phyloP scores from a whole-genome alignment of 1,140 invertebrate genomes.

The Frieseomelitta varia region DNA sequence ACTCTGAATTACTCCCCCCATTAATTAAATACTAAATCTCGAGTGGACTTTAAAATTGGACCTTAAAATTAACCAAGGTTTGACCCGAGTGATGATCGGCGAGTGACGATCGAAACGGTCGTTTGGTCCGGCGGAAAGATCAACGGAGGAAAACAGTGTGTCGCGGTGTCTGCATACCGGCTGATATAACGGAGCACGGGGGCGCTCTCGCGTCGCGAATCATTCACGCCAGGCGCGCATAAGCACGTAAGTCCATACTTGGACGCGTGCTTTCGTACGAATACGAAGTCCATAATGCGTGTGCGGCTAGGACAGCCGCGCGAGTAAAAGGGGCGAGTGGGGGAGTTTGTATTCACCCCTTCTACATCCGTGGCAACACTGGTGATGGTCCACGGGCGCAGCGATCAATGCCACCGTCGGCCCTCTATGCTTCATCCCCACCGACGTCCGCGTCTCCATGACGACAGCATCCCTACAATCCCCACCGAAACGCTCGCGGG shows the following conservation, averaged over 20 bases:
- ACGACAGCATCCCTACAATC: constrained; percentile 77
- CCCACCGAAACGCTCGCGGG: constrained; percentile 52
- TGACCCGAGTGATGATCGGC: no score
- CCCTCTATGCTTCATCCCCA: constrained; percentile 70
- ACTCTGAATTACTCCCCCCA: no score
- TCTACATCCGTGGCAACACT: constrained; percentile 72
- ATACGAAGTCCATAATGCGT: constrained; percentile 72
- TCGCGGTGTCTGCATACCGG: constrained; percentile 64
- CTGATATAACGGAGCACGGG: constrained; percentile 60
- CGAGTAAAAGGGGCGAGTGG: constrained; percentile 49
- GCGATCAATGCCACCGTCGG: constrained; percentile 81
- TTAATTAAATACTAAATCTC: no score
- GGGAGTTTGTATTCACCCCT: constrained; percentile 74
- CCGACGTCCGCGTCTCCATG: constrained; percentile 71
- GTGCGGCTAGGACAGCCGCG: constrained; percentile 45
- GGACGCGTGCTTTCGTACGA: constrained; percentile 72
- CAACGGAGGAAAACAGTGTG: constrained; percentile 31
- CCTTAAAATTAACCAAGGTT: no score
- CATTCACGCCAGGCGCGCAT: constrained; percentile 73
- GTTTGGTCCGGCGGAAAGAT: constrained; percentile 13
- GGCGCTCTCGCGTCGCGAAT: constrained; percentile 62
- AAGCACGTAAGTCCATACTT: constrained; percentile 75
- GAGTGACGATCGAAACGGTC: neutral
- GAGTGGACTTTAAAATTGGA: no score
- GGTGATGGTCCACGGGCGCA: constrained; percentile 72